Evolutionary conservation across 2,888 invertebrate species (phyloP).

Genomic region (Hololepta plana): DNA sequence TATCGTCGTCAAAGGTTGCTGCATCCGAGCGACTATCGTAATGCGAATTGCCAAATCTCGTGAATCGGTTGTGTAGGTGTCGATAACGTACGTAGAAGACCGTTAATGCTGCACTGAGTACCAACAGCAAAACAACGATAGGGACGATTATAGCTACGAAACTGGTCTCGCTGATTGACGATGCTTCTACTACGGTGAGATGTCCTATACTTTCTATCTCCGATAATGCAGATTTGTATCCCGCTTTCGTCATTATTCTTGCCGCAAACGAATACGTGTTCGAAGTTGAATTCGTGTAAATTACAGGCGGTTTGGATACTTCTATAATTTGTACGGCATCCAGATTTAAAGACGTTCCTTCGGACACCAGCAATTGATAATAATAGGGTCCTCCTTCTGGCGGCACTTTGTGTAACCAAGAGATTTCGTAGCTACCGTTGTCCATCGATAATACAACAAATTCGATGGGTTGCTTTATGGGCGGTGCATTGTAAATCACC

Average conservation of each 20-base stretch:
- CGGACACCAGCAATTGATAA: constrained; percentile 49
- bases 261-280: constrained; percentile 45
- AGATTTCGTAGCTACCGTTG: constrained; percentile 44
- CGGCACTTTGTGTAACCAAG: constrained; percentile 31
- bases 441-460: constrained; percentile 26
- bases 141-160: constrained; percentile 28
- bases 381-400: constrained; percentile 19
- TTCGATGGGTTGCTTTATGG: constrained; percentile 43
- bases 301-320: constrained; percentile 35
- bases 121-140: constrained; percentile 33
- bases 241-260: constrained; percentile 36
- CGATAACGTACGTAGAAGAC: constrained; percentile 46
- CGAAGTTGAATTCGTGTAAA: constrained; percentile 32
- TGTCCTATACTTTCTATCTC: too few relatives aligned
- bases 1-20: constrained; percentile 62
- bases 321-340: constrained; percentile 30
- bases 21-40: constrained; percentile 77
- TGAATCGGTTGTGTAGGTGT: constrained; percentile 57
- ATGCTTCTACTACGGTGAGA: too few relatives aligned
- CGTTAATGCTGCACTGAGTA: constrained; percentile 38
- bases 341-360: constrained; percentile 31
- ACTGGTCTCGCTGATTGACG: constrained; percentile 10
- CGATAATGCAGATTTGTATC: constrained; percentile 42
- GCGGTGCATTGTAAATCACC: constrained; percentile 33
- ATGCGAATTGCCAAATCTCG: constrained; percentile 65